These are phyloP conservation scores for Conomelus anceps DNA, from an alignment of 2,888 invertebrate genomes.

Conservation along the genomic window DNA sequence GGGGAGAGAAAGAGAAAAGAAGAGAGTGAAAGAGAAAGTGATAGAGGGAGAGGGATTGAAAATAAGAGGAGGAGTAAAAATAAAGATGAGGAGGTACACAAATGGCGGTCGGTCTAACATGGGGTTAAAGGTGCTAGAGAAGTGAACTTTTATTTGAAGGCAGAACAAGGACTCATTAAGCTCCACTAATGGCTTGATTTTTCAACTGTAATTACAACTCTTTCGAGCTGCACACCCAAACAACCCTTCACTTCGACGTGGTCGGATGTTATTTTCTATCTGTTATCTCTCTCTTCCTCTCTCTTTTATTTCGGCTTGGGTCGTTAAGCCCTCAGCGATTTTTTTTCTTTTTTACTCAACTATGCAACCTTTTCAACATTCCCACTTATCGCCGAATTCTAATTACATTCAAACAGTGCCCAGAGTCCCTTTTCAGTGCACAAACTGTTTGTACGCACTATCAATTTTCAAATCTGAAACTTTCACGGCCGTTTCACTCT, in stretches of 20 bases:
- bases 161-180: not conserved
- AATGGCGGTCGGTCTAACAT: not conserved
- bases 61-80: not conserved
- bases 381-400: no score
- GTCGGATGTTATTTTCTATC: constrained; percentile 13
- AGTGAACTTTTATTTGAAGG: not conserved
- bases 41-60: not conserved
- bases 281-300: no score
- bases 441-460: no score
- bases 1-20: not conserved
- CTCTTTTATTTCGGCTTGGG: no score
- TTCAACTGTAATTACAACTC: not conserved
- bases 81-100: not conserved
- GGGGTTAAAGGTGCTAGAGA: not conserved
- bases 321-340: no score
- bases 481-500: no score
- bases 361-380: no score
- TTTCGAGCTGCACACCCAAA: not conserved
- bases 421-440: no score
- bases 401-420: no score
- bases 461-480: no score
- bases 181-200: not conserved
- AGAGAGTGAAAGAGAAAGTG: not conserved
- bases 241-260: not conserved
- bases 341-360: no score